phyloP scores from a whole-genome alignment of 1,140 invertebrate species.

The Drosophila pectinifera region DNA sequence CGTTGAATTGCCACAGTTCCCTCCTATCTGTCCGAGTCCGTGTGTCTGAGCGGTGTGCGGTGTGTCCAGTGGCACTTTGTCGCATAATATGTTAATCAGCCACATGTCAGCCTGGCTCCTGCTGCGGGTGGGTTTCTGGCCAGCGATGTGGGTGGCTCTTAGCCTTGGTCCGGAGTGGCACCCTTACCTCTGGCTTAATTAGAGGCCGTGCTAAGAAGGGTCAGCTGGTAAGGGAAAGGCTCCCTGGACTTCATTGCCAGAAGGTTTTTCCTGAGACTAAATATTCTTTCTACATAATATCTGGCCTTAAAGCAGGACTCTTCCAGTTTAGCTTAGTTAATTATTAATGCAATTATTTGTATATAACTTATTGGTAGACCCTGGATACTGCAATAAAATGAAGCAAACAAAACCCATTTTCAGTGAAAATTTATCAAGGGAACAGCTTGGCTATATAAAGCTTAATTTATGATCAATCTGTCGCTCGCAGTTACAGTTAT shows the following conservation, averaged over 20 bases:
- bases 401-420: not conserved
- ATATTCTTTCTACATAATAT: not conserved
- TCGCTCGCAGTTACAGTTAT: conserved; percentile 64
- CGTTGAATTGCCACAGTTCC: conserved; percentile 71
- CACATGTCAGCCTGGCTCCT: conserved; percentile 64
- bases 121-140: conserved; percentile 54
- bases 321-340: too few relatives aligned
- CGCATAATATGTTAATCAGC: conserved; percentile 81
- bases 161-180: not conserved
- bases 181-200: conserved; percentile 23
- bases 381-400: not conserved
- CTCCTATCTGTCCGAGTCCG: conserved; percentile 24
- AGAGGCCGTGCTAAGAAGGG: conserved; percentile 1
- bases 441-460: conserved; percentile 18
- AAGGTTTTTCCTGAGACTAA: not conserved
- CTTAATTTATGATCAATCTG: conserved; percentile 71
- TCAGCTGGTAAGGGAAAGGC: not conserved
- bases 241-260: not conserved
- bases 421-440: conserved; percentile 35
- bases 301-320: too few relatives aligned
- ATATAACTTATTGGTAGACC: not conserved
- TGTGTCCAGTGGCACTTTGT: conserved; percentile 76
- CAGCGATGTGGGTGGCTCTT: conserved; percentile 38
- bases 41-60: conserved; percentile 29
- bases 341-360: not conserved